phyloP scores from a whole-genome alignment of 2,113 vertebrate species.

The Jaculus jaculus region DNA sequence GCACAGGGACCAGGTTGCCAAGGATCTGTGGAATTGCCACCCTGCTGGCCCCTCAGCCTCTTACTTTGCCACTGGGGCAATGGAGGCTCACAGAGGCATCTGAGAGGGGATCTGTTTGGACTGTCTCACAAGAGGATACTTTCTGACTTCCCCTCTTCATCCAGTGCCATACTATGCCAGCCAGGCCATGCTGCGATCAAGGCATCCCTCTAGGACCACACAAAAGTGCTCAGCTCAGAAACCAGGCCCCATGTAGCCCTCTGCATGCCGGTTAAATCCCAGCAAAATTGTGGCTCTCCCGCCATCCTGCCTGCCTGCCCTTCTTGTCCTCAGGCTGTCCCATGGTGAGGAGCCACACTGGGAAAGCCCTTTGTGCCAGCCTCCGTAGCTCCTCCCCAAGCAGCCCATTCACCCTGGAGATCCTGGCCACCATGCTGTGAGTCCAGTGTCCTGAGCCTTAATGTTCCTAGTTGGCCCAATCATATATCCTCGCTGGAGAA shows the following conservation, averaged over 20 bases:
- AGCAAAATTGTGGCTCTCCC: fast-evolving
- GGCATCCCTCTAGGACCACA: background rate
- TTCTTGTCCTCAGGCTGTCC: background rate
- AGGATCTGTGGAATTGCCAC: no score
- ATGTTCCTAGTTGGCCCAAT: background rate
- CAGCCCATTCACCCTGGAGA: no score
- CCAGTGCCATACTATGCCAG: background rate
- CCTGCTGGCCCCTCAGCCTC: background rate
- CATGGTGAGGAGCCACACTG: no score
- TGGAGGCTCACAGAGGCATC: background rate
- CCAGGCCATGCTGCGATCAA: background rate
- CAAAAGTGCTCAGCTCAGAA: background rate
- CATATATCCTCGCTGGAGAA: background rate
- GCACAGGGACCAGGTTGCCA: background rate
- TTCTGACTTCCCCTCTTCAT: background rate
- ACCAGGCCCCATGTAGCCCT: background rate
- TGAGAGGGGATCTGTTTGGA: background rate
- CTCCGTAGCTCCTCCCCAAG: background rate
- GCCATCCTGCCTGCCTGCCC: background rate
- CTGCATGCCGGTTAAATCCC: background rate
- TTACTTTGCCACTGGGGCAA: background rate
- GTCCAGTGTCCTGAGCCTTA: background rate
- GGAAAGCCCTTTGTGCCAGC: no score
- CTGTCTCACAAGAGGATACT: background rate
- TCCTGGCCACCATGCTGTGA: background rate